Conservation (phyloP, 2,888 invertebrate genomes). For the Oligia latruncula region DNA sequence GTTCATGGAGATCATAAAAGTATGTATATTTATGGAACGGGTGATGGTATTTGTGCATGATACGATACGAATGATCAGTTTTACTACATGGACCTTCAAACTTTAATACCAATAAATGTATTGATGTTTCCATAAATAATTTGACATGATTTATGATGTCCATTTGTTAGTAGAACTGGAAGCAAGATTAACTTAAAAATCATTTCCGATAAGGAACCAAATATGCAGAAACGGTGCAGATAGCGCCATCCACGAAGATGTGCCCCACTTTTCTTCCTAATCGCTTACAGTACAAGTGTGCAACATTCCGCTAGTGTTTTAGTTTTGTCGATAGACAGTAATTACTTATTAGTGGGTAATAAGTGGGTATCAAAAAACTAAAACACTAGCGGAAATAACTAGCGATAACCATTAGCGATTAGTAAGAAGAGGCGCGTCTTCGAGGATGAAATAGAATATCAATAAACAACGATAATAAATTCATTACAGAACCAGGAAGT, state of each 20-base stretch:
- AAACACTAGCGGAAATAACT: too few species aligned
- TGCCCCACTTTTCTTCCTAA: too few species aligned
- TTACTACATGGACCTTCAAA: conserved; percentile 21
- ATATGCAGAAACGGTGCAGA: conserved; percentile 3
- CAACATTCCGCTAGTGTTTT: too few species aligned
- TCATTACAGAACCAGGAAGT: conserved; percentile 32
- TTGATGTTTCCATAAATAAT: conserved; percentile 26
- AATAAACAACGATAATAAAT: conserved; percentile 22
- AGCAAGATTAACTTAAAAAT: neutral
- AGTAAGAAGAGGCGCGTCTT: too few species aligned
- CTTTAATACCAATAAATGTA: conserved; percentile 16
- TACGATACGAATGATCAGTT: conserved; percentile 14
- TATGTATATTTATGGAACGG: conserved; percentile 9
- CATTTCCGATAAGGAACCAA: neutral
- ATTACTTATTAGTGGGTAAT: too few species aligned
- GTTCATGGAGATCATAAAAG: conserved; percentile 35
- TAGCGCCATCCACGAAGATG: too few species aligned
- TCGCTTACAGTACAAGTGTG: too few species aligned
- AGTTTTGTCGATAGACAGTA: too few species aligned
- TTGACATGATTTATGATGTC: neutral
- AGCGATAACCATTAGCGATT: too few species aligned
- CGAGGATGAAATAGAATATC: neutral
- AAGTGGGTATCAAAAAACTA: too few species aligned
- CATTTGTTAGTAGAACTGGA: neutral
- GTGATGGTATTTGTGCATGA: conserved; percentile 28